Base-by-base conservation (phyloP, 2,888 invertebrate species). In the Acholoe squamosa region DNA sequence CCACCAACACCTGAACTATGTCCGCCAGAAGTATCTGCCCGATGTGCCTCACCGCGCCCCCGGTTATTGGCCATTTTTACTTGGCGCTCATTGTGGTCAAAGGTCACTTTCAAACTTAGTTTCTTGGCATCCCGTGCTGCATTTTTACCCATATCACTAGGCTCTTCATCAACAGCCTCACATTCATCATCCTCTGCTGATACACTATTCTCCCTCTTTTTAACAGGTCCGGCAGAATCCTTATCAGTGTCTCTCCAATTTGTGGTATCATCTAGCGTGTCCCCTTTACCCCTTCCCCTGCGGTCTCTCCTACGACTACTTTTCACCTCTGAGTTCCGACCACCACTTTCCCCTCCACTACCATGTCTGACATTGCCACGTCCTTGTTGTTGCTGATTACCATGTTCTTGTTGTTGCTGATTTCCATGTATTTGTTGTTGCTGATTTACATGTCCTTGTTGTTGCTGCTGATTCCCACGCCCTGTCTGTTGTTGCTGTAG, bases 51-150 rank as follows among this genome's bases (percentile, higher is more conserved):
- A n/a, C n/a, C 54, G 25, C 54, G 19, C n/a, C 71, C 67, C 0
- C 77, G 33, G 52, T 89, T 71, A 22, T 76, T 76, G 25, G 25
- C 33, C 76, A 89, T 71, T 33, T 90, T 90, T 25, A 90, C 90
- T 19, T 86, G 86, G 7, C 90, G 56, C 71, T 90, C 90, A 25
- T 90, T 90, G 19, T 84, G 84, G 0, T 71, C 90, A 67, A 90
- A 84, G 16, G 90, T 90, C 67, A 90, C 90, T 34, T 90, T 90
- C 0, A 90, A 31, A 77, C 67, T 77, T 28, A 89, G 25, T 43
- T 51, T 89, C 43, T 89, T 77, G 3, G 54, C 90, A 5, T 84
- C 71, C n/a, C 52, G 31, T n/a, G 12, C 43, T 90, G 51, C 84
- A n/a, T 33, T 54, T n/a, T 54, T 43, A 14, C 34, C 80, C 19